Evolutionary conservation across 2,888 invertebrate species (phyloP).

Genomic region (Latrodectus elegans): DNA sequence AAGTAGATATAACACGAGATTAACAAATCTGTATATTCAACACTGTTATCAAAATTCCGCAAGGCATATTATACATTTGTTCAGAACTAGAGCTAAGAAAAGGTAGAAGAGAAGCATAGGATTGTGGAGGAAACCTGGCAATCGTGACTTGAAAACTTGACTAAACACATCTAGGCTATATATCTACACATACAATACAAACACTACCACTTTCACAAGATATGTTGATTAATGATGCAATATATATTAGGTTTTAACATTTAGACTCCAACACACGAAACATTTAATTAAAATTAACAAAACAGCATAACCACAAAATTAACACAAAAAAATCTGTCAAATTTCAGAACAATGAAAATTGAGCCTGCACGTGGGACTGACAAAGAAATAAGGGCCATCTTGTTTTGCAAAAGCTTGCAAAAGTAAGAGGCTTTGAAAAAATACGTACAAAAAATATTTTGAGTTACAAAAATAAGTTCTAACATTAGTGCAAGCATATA

Average conservation of each 20-base stretch:
- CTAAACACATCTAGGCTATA: slow-evolving; percentile 51
- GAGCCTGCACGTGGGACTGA: slow-evolving; percentile 65
- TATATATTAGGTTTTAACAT: slow-evolving; percentile 64
- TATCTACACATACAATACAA: slow-evolving; percentile 67
- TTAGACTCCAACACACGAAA: slow-evolving; percentile 61
- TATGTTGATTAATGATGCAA: slow-evolving; percentile 66
- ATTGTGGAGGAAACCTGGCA: slow-evolving; percentile 68
- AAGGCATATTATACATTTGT: slow-evolving; percentile 68
- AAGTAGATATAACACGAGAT: slow-evolving; percentile 61
- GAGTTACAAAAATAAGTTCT: slow-evolving; percentile 66
- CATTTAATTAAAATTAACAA: slow-evolving; percentile 68
- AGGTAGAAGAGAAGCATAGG: slow-evolving; percentile 40
- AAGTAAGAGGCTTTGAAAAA: slow-evolving; percentile 53
- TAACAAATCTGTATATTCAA: slow-evolving; percentile 70
- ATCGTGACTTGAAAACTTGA: slow-evolving; percentile 53
- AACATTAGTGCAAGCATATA: slow-evolving; percentile 65
- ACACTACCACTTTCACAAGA: slow-evolving; percentile 69
- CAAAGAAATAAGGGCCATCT: slow-evolving; percentile 49
- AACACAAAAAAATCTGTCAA: slow-evolving; percentile 68
- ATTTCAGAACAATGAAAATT: slow-evolving; percentile 69
- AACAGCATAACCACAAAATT: slow-evolving; percentile 68
- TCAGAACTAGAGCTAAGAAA: slow-evolving; percentile 48
- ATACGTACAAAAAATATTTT: slow-evolving; percentile 65
- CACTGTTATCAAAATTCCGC: slow-evolving; percentile 69
- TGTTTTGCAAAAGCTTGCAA: slow-evolving; percentile 47